Base-by-base conservation (phyloP, 2,113 vertebrate species). In the Lamprologus callipterus region DNA sequence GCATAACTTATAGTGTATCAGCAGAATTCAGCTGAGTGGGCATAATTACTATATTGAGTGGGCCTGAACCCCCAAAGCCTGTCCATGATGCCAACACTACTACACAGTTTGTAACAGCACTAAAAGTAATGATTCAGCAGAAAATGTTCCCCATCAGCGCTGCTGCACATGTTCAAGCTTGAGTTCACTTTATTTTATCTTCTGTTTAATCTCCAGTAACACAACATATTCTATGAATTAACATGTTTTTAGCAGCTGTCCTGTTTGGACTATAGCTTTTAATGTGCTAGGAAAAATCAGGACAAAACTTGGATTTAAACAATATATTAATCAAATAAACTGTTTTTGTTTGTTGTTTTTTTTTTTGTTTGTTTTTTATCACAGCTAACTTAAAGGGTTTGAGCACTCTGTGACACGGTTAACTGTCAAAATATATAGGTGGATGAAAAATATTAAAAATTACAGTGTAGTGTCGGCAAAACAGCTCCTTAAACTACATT, bases 261-360 rank as follows among this genome's bases (percentile, higher is more conserved):
- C 63, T 68, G 33, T 68, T 37, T 37, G 63, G 63, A 68, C 63
- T 13, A 68, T 7, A 68, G 19, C 11, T 14, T 68, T 68, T 68
- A 68, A 68, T 68, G 35, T 21, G 33, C 7, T 68, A 21, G 33
- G 11, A 68, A 68, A 21, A 68, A 40, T 40, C 33, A 65, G 33
- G 60, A n/a, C 19, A 21, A 37, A 37, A 65, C 19, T 37, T 37
- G 4, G 19, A 12, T 65, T 65, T 65, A 65, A 65, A 65, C 33
- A 8, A 3, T 65, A n/a, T 37, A 65, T 65, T 37, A 63, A 63
- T 19, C 11, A 47, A 47, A 26, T 4, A 26, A 55, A 55, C 2
- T 13, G 2, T 0, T 1, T 9, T 49, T 47, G 2, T 47, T 4
- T 49, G 31, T 1, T 6, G 7, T 7, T 23, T 3, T 23, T 31